Conservation (phyloP, 1,140 invertebrate species). For the Asbolus verrucosus region DNA sequence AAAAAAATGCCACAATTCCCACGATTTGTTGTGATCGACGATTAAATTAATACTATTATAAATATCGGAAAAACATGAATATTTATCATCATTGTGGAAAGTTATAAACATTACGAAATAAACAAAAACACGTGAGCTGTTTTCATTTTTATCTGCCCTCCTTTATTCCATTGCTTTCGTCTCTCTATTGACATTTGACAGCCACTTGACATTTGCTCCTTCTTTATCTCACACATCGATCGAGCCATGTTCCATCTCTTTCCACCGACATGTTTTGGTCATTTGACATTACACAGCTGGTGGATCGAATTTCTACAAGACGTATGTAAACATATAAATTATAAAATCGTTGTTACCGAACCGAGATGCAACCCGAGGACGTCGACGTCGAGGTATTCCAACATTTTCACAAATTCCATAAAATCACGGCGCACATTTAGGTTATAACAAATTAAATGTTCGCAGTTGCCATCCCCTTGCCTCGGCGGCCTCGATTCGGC, state of each 20-base stretch:
- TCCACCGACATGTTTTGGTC: slow-evolving; percentile 22
- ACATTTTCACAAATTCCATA: background rate
- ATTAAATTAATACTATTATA: too few relatives aligned
- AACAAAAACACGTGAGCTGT: too few relatives aligned
- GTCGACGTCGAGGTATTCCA: slow-evolving; percentile 23
- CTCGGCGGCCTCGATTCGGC: slow-evolving; percentile 69
- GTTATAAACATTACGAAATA: too few relatives aligned
- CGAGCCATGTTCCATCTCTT: background rate
- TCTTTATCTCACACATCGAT: background rate
- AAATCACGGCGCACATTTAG: too few relatives aligned
- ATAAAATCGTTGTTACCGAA: background rate
- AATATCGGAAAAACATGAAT: too few relatives aligned
- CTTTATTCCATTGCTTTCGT: too few relatives aligned
- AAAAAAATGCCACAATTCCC: too few relatives aligned
- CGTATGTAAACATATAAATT: slow-evolving; percentile 20
- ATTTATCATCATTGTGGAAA: too few relatives aligned
- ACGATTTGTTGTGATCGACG: too few relatives aligned
- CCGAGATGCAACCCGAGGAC: slow-evolving; percentile 32
- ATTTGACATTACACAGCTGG: slow-evolving; percentile 30
- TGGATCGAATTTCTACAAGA: slow-evolving; percentile 24
- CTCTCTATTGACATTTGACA: too few relatives aligned
- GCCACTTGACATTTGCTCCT: background rate
- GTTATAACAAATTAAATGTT: background rate
- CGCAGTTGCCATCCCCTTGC: slow-evolving; percentile 39
- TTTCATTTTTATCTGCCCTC: too few relatives aligned